Evolutionary conservation across 2,888 invertebrate genomes (phyloP).

Genomic region (Oasisia sp.): DNA sequence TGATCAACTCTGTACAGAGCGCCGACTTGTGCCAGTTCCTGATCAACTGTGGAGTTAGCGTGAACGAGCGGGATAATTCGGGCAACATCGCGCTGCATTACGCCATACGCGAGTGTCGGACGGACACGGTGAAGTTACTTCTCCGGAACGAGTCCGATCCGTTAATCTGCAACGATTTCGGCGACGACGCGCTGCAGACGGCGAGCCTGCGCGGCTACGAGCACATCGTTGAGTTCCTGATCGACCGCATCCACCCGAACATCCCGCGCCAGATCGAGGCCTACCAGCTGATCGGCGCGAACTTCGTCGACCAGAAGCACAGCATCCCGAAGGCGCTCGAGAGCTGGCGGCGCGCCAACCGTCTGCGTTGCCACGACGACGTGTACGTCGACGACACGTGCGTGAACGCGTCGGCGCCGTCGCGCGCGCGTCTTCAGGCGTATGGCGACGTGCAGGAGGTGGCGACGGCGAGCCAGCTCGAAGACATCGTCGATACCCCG

Average conservation of each 20-base stretch:
- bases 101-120: constrained; percentile 78
- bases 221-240: constrained; percentile 72
- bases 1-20: constrained; percentile 92
- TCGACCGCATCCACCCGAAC: constrained; percentile 73
- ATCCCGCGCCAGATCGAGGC: constrained; percentile 83
- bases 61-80: constrained; percentile 89
- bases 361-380: constrained; percentile 69
- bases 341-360: constrained; percentile 82
- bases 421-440: constrained; percentile 24
- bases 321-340: constrained; percentile 68
- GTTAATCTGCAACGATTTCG: constrained; percentile 79
- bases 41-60: constrained; percentile 81
- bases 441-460: constrained; percentile 44
- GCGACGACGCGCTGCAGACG: constrained; percentile 89
- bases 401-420: not conserved
- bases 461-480: constrained; percentile 44
- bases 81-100: constrained; percentile 90
- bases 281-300: constrained; percentile 87
- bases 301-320: constrained; percentile 87
- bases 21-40: constrained; percentile 82
- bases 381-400: constrained; percentile 27
- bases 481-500: constrained; percentile 44
- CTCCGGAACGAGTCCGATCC: constrained; percentile 79
- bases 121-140: constrained; percentile 85
- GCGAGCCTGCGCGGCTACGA: constrained; percentile 80